Percentiles rank a stretch among this genome's conserved stretches.
These are phyloP conservation scores for Leptogaster cylindrica DNA, from an alignment of 2,888 invertebrate species.

Conservation along the genomic window DNA sequence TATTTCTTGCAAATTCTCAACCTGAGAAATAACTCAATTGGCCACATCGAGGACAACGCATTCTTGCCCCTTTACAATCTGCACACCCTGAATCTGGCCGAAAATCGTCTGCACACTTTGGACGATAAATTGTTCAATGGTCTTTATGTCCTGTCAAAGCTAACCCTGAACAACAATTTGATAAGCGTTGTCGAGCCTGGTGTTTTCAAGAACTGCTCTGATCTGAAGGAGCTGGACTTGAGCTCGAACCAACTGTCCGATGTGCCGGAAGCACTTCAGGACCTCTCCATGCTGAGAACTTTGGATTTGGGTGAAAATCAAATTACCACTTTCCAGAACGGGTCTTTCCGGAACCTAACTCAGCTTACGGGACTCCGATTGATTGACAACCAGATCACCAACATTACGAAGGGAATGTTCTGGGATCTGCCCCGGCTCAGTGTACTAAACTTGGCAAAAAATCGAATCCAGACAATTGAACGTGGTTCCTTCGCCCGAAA, in stretches of 20 bases:
- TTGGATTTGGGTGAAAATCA: conserved; percentile 92
- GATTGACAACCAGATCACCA: conserved; percentile 89
- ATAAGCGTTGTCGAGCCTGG: conserved; percentile 78
- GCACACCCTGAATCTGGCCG: conserved; percentile 86
- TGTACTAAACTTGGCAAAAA: conserved; percentile 87
- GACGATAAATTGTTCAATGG: conserved; percentile 84
- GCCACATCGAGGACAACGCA: conserved; percentile 86
- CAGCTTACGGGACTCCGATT: conserved; percentile 86
- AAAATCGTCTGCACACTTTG: conserved; percentile 82
- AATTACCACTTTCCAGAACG: conserved; percentile 79
- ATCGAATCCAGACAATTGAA: conserved; percentile 86
- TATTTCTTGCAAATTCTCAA: conserved; percentile 86
- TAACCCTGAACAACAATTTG: conserved; percentile 85
- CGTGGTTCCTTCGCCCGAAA: conserved; percentile 84
- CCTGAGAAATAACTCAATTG: conserved; percentile 84
- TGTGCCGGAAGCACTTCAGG: conserved; percentile 83
- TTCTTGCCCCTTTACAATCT: conserved; percentile 87
- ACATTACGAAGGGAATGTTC: conserved; percentile 84
- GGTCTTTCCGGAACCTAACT: conserved; percentile 83
- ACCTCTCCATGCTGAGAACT: conserved; percentile 82
- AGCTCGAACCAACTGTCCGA: conserved; percentile 84
- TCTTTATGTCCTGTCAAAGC: conserved; percentile 80
- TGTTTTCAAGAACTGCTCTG: conserved; percentile 87
- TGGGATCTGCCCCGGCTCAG: conserved; percentile 84
- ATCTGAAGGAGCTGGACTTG: conserved; percentile 86